Percentiles rank a stretch among this genome's conserved stretches.
Conservation (phyloP, 2,888 invertebrate species). For the Petrolisthes cinctipes region DNA sequence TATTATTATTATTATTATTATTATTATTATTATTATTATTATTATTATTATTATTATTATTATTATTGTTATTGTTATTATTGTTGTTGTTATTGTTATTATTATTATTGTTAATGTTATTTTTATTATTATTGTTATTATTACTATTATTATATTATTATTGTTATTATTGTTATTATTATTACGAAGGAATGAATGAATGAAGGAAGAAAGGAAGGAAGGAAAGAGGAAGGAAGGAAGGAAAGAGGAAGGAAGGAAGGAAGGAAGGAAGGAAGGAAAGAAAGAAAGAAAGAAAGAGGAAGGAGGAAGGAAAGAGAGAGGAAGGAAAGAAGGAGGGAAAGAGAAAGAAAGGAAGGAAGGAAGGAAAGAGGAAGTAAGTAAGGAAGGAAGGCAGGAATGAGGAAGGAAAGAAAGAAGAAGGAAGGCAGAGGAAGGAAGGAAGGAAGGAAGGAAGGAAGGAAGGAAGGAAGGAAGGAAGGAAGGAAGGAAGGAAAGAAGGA, state of each 20-base stretch:
- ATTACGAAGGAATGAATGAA: too few species aligned
- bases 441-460: background rate
- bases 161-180: too few species aligned
- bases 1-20: too few species aligned
- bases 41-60: too few species aligned
- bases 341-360: background rate
- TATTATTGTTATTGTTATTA: too few species aligned
- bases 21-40: too few species aligned
- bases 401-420: background rate
- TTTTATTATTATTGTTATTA: too few species aligned
- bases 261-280: background rate
- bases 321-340: background rate
- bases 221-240: background rate
- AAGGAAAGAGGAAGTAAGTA: background rate
- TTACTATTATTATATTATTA: too few species aligned
- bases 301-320: background rate
- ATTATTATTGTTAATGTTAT: too few species aligned
- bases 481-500: background rate
- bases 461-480: background rate
- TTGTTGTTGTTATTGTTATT: too few species aligned
- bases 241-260: background rate
- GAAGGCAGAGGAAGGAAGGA: background rate
- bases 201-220: background rate
- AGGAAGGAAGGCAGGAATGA: background rate
- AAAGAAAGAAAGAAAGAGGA: background rate